Percentiles rank a stretch among this genome's conserved stretches.
Conservation (phyloP, 2,888 invertebrate species). For the Philaethria dido region DNA sequence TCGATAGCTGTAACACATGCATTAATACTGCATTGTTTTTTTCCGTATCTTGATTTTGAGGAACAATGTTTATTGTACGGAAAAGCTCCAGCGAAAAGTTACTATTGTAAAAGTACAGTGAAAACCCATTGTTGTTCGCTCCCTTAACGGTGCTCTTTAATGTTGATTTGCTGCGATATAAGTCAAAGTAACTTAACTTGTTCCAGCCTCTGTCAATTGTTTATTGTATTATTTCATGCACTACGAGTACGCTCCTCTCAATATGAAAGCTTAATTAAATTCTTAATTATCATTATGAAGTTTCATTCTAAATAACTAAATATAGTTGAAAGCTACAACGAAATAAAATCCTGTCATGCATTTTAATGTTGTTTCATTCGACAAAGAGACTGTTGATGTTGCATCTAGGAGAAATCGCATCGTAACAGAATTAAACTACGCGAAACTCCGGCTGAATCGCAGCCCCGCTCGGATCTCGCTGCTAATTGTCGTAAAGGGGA, state of each 20-base stretch:
- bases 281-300: conserved; percentile 15
- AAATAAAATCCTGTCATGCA: conserved; percentile 24
- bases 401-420: conserved; percentile 68
- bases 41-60: conserved; percentile 11
- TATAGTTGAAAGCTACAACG: conserved; percentile 19
- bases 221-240: background rate
- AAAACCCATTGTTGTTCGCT: background rate
- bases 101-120: background rate
- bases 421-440: conserved; percentile 73
- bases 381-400: conserved; percentile 61
- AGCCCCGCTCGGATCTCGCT: conserved; percentile 64
- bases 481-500: conserved; percentile 79
- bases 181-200: background rate
- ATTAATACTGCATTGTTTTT: conserved; percentile 34
- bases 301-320: conserved; percentile 17
- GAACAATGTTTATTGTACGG: conserved; percentile 9
- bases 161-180: background rate
- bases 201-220: background rate
- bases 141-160: too few species aligned
- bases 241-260: conserved; percentile 2
- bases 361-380: conserved; percentile 42
- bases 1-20: conserved; percentile 40
- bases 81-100: background rate
- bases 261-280: conserved; percentile 5
- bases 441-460: conserved; percentile 69